phyloP scores from a whole-genome alignment of 2,888 invertebrate species.

The Noctua comes region DNA sequence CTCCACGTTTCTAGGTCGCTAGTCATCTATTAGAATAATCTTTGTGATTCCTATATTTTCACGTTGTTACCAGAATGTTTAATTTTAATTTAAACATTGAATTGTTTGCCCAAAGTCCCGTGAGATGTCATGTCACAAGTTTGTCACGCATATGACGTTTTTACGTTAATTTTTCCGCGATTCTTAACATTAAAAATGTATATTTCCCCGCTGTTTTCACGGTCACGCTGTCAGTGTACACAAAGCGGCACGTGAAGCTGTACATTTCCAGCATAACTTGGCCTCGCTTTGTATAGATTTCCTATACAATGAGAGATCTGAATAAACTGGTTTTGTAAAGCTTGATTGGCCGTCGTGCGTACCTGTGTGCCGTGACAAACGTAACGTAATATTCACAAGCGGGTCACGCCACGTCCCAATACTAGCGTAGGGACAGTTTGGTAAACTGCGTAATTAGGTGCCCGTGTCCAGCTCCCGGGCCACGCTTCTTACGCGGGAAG shows the following conservation, averaged over 20 bases:
- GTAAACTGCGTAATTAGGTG: slow-evolving; percentile 54
- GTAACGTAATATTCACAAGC: slow-evolving; percentile 65
- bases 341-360: neutral
- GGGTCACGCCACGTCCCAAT: slow-evolving; percentile 66
- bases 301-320: no score
- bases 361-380: slow-evolving; percentile 24
- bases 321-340: no score
- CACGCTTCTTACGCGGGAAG: slow-evolving; percentile 20
- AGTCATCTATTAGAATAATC: slow-evolving; percentile 37
- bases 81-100: slow-evolving; percentile 13
- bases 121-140: slow-evolving; percentile 20
- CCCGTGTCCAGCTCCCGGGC: neutral
- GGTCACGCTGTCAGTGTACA: slow-evolving; percentile 47
- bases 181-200: slow-evolving; percentile 6
- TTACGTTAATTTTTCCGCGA: slow-evolving; percentile 9
- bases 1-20: slow-evolving; percentile 39
- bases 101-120: slow-evolving; percentile 31
- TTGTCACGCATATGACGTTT: slow-evolving; percentile 28
- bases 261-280: no score
- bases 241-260: no score
- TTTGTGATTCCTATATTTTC: slow-evolving; percentile 20
- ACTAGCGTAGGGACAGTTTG: slow-evolving; percentile 41
- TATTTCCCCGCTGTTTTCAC: slow-evolving; percentile 26
- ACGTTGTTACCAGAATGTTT: neutral
- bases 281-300: no score